Evolutionary conservation across 2,113 vertebrate species (phyloP).

Genomic region (Hepsetus odoe): DNA sequence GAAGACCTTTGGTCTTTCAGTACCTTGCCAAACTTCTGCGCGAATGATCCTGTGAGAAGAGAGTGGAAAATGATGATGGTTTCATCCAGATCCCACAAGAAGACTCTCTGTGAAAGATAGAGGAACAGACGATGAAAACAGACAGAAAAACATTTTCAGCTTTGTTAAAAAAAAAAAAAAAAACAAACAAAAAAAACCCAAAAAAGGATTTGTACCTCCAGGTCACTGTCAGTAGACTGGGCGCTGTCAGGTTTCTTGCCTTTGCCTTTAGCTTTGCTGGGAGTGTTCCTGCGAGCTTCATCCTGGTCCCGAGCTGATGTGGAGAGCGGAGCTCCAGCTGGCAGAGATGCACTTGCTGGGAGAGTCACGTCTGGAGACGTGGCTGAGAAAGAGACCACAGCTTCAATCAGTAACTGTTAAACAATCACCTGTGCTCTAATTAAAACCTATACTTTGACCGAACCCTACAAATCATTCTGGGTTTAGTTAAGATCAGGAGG

Average conservation of each 20-base stretch:
- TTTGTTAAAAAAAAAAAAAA: too few species aligned
- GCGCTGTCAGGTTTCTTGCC: slow-evolving; percentile 85
- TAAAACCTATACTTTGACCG: too few species aligned
- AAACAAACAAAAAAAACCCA: too few species aligned
- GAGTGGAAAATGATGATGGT: slow-evolving; percentile 99
- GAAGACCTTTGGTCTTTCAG: too few species aligned
- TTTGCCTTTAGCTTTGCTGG: slow-evolving; percentile 91
- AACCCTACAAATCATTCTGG: too few species aligned
- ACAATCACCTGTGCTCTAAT: too few species aligned
- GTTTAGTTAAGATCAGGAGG: too few species aligned
- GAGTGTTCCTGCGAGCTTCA: slow-evolving; percentile 85
- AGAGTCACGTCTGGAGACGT: slow-evolving; percentile 68
- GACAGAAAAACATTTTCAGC: too few species aligned
- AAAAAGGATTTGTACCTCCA: slow-evolving; percentile 89
- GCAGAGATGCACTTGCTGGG: slow-evolving; percentile 48
- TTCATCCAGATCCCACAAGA: slow-evolving; percentile 98
- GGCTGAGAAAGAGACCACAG: slow-evolving; percentile 51
- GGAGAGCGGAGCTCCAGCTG: slow-evolving; percentile 55
- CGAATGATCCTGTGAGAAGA: slow-evolving; percentile 94
- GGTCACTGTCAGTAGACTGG: slow-evolving; percentile 84
- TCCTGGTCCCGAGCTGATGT: slow-evolving; percentile 85
- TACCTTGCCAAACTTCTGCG: slow-evolving; percentile 98
- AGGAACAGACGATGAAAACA: background rate
- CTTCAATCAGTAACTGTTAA: background rate
- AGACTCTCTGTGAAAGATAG: slow-evolving; percentile 81